Evolutionary conservation across 2,888 invertebrate species (phyloP).

Genomic region (Eristalis arbustorum): DNA sequence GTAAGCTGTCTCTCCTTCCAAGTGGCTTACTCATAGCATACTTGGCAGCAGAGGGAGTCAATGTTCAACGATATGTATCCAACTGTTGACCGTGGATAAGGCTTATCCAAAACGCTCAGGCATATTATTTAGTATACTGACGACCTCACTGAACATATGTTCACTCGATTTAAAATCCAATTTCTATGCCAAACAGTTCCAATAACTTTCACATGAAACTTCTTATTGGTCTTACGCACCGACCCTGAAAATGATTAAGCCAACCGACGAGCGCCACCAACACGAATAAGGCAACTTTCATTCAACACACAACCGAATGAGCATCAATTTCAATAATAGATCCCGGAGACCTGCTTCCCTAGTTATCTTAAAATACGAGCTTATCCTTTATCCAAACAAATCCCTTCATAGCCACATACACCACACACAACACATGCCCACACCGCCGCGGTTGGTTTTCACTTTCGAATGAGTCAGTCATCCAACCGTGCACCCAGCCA

Average conservation of each 20-base stretch:
- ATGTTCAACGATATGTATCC: no score
- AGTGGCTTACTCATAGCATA: no score
- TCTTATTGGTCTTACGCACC: constrained; percentile 7
- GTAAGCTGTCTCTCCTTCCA: no score
- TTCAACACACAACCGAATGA: constrained; percentile 62
- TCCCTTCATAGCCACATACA: constrained; percentile 10
- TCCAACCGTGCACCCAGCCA: constrained; percentile 13
- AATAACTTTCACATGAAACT: constrained; percentile 19
- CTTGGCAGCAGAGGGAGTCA: no score
- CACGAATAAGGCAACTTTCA: constrained; percentile 60
- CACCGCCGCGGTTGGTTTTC: neutral
- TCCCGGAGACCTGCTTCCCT: constrained; percentile 5
- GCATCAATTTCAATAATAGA: constrained; percentile 65
- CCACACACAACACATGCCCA: neutral
- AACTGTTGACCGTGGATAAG: no score
- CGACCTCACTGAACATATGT: neutral
- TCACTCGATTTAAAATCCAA: constrained; percentile 30
- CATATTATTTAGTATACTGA: neutral
- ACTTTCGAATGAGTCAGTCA: constrained; percentile 60
- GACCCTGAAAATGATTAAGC: constrained; percentile 63
- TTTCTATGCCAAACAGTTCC: constrained; percentile 32
- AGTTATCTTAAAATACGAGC: constrained; percentile 54
- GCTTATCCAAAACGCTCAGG: neutral
- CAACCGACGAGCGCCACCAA: neutral
- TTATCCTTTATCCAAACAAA: constrained; percentile 43